Percentiles rank a stretch among this genome's conserved stretches.
phyloP scores from a whole-genome alignment of 2,797 vertebrate genomes.

The Sternarchorhynchus goeldii region DNA sequence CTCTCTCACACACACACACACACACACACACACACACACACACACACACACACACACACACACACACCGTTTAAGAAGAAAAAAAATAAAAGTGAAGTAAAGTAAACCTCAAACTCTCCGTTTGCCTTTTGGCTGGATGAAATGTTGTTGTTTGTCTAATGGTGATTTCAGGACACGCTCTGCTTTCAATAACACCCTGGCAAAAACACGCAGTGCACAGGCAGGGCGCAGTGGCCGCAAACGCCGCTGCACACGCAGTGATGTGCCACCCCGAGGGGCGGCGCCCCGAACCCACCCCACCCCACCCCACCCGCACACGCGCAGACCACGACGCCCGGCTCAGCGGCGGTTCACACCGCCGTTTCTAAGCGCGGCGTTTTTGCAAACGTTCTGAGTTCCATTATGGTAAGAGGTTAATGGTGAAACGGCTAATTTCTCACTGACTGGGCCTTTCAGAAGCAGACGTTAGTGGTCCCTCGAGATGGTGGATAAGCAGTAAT shows the following conservation, averaged over 20 bases:
- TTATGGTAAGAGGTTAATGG: slow-evolving; percentile 56
- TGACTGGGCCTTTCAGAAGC: slow-evolving; percentile 49
- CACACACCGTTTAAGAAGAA: neutral
- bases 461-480: slow-evolving; percentile 53
- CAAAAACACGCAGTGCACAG: slow-evolving; percentile 56
- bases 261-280: slow-evolving; percentile 30
- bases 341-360: slow-evolving; percentile 15
- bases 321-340: slow-evolving; percentile 28
- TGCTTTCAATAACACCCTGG: slow-evolving; percentile 64
- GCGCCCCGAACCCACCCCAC: slow-evolving; percentile 8
- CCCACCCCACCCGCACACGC: slow-evolving; percentile 8
- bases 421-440: slow-evolving; percentile 57
- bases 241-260: slow-evolving; percentile 45
- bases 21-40: neutral
- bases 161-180: slow-evolving; percentile 59
- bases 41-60: neutral
- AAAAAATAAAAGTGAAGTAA: slow-evolving; percentile 30
- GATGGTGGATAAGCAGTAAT: slow-evolving; percentile 55
- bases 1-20: slow-evolving; percentile 13
- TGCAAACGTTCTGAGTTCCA: slow-evolving; percentile 37
- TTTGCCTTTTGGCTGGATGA: slow-evolving; percentile 47
- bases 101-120: slow-evolving; percentile 42
- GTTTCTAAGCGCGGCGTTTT: slow-evolving; percentile 22
- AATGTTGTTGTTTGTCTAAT: slow-evolving; percentile 61
- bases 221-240: slow-evolving; percentile 45